Evolutionary conservation across 2,113 vertebrate genomes (phyloP), one percentile per base, ranked within the genome.

Genomic region (Lagopus leucura): DNA sequence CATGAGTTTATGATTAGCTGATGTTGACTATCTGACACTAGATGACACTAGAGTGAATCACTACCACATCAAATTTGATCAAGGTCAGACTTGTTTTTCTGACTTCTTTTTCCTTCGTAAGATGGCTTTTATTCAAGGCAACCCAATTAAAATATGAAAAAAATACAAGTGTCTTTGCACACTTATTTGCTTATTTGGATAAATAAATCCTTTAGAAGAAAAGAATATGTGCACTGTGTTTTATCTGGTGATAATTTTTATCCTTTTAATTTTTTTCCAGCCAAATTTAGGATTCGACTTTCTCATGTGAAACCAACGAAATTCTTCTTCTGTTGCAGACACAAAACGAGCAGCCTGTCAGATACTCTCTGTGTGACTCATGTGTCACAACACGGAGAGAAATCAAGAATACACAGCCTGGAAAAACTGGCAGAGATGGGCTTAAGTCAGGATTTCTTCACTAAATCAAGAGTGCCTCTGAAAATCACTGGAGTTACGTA

Each of bases 11-110:
- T 97, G 97, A 97, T 96, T 96, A 97, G 94, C 63, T 70, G 96
- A 93, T 94, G 76, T 87, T 96, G 95, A 97, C 95, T 96, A 85
- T 95, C 91, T 95, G 95, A 95, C 97, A 38, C 96, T 67, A 90
- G 80, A 97, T 94, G 95, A 97, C 91, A 89, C 42, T 86, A 73
- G 57, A 50, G 74, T 98, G 98, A 98, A 96, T 98, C 97, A 98
- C 79, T 13, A 8, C 63, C 76, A 92, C 67, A 64, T 36, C 87
- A 60, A 91, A 90, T 95, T 92, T 90, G 58, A 74, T 82, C 92
- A 95, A 83, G 76, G 93, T 92, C 87, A 80, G 54, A 54, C 70
- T 81, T 92, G 79, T 90, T 93, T 57, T 95, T 89, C 73, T 93
- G 50, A 64, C 90, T 94, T 89, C 38, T 75, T 94, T 90, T 93